Conservation (phyloP, 2,888 invertebrate species). For the Rhingia rostrata region DNA sequence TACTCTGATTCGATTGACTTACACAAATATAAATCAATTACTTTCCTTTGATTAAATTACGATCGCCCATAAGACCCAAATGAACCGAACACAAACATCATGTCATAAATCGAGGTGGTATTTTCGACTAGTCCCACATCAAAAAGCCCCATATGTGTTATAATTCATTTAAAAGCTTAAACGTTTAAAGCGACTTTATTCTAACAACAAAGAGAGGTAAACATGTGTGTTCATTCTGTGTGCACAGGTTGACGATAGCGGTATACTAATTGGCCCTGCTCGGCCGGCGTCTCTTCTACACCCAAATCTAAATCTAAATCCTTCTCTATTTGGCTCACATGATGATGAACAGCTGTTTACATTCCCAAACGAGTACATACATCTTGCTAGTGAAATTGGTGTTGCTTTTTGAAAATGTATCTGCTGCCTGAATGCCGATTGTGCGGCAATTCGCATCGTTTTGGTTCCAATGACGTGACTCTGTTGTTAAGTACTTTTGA, state of each 20-base stretch:
- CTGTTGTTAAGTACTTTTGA: conserved; percentile 25
- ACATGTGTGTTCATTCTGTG: not conserved
- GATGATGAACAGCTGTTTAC: not conserved
- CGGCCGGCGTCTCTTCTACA: no score
- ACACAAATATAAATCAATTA: conserved; percentile 52
- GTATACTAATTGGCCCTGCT: conserved; percentile 9
- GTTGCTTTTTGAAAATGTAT: not conserved
- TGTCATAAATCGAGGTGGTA: not conserved
- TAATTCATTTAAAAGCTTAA: conserved; percentile 20
- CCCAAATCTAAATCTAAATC: no score
- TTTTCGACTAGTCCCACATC: not conserved
- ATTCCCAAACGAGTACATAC: not conserved
- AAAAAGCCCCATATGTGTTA: not conserved
- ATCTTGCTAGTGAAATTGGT: not conserved
- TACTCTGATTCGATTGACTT: conserved; percentile 54
- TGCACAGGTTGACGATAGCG: not conserved
- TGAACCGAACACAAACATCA: not conserved
- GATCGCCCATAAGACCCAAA: not conserved
- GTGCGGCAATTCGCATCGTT: not conserved
- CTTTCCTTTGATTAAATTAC: conserved; percentile 60
- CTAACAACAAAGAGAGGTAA: conserved; percentile 11
- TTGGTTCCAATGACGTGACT: conserved; percentile 21
- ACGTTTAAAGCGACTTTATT: conserved; percentile 4
- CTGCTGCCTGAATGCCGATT: conserved; percentile 13
- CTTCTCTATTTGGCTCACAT: no score